Conservation (phyloP, 2,888 invertebrate species). For the Tinea semifulvella region DNA sequence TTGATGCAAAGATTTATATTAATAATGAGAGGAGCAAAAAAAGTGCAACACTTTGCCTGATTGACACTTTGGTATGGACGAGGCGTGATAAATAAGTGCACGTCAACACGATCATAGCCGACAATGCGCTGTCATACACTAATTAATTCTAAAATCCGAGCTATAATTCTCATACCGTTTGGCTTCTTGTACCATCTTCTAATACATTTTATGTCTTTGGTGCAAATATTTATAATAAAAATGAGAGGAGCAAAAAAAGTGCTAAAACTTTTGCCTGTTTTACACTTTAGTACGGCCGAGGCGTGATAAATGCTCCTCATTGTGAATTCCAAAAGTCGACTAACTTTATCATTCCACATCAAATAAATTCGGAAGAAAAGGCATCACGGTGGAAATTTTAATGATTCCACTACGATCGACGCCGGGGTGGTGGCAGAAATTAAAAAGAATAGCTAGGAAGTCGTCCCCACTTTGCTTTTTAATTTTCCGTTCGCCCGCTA, state of each 20-base stretch:
- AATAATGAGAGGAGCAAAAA: too few species aligned
- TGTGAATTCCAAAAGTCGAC: constrained; percentile 30
- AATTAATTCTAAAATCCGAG: too few species aligned
- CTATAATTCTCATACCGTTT: too few species aligned
- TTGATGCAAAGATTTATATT: too few species aligned
- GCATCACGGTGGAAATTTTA: constrained; percentile 47
- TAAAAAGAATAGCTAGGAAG: constrained; percentile 57
- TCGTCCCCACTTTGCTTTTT: constrained; percentile 51
- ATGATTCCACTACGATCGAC: constrained; percentile 46
- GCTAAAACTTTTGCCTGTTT: constrained; percentile 36
- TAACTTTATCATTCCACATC: constrained; percentile 37
- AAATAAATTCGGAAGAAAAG: constrained; percentile 39
- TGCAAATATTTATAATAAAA: constrained; percentile 30
- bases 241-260: constrained; percentile 20
- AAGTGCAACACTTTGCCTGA: too few species aligned
- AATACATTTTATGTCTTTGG: too few species aligned
- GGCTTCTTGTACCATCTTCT: too few species aligned
- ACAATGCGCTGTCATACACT: too few species aligned
- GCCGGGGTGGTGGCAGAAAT: constrained; percentile 33
- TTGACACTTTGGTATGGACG: too few species aligned
- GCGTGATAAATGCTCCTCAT: constrained; percentile 22
- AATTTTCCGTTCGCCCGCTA: constrained; percentile 56
- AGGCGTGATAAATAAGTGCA: too few species aligned
- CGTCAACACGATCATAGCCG: too few species aligned
- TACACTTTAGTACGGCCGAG: constrained; percentile 21